Evolutionary conservation across 2,113 vertebrate species (phyloP).

Genomic region (Cyphomyrus discorhynchus): DNA sequence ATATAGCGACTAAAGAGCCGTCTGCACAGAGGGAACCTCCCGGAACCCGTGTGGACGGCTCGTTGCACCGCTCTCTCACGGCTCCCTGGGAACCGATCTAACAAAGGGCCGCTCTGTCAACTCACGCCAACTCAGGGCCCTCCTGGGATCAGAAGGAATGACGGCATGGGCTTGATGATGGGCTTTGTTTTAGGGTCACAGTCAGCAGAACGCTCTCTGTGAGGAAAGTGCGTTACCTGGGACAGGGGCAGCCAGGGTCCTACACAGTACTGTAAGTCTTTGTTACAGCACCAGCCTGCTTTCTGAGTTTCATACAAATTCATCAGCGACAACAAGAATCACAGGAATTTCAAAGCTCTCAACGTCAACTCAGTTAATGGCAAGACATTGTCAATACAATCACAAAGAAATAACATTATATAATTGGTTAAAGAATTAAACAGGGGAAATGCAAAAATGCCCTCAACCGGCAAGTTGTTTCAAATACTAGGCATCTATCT

Average conservation of each 20-base stretch:
- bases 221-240: neutral
- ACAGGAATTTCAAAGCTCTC: neutral
- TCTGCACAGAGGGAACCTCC: neutral
- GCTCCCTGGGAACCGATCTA: conserved; percentile 11
- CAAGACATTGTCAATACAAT: neutral
- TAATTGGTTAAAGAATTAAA: neutral
- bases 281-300: neutral
- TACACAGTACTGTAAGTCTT: neutral
- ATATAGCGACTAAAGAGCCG: neutral
- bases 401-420: neutral
- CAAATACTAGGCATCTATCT: neutral
- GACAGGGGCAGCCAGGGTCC: neutral
- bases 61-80: neutral
- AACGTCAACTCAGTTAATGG: neutral
- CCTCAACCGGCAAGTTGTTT: neutral
- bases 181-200: conserved; percentile 5
- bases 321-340: neutral
- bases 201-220: neutral
- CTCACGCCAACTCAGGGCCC: neutral
- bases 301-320: neutral
- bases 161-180: conserved; percentile 15
- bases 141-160: neutral
- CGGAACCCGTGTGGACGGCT: neutral
- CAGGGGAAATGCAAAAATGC: neutral
- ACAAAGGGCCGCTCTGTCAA: conserved; percentile 20